Evolutionary conservation across 2,888 invertebrate genomes (phyloP).

Genomic region (Ophion obscuratus): DNA sequence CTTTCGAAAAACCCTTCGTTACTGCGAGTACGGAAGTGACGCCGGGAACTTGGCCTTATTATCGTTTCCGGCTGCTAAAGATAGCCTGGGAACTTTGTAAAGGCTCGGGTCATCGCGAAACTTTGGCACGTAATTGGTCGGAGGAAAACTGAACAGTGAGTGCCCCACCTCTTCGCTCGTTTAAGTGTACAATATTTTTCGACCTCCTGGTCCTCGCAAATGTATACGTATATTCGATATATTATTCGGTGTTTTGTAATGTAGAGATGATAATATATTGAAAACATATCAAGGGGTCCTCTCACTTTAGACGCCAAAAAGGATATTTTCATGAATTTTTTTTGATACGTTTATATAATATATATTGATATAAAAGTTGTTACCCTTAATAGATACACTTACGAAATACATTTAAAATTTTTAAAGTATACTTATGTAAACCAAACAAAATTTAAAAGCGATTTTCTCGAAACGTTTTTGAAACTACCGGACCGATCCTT

Average conservation of each 20-base stretch:
- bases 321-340: too few species aligned
- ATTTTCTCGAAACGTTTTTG: too few species aligned
- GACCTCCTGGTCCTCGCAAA: neutral
- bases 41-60: conserved; percentile 1
- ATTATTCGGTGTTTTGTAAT: too few species aligned
- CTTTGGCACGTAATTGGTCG: conserved; percentile 33
- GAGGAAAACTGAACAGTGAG: conserved; percentile 1
- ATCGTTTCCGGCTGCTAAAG: conserved; percentile 19
- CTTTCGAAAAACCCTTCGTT: neutral
- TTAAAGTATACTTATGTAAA: too few species aligned
- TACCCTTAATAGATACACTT: too few species aligned
- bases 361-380: too few species aligned
- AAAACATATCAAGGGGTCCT: neutral
- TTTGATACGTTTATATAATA: too few species aligned
- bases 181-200: conserved; percentile 21
- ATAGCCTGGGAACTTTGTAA: conserved; percentile 11
- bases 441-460: too few species aligned
- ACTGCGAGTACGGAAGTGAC: neutral
- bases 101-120: conserved; percentile 1
- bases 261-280: too few species aligned
- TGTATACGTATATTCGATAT: neutral
- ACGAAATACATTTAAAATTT: too few species aligned
- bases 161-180: conserved; percentile 17
- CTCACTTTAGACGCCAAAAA: too few species aligned
- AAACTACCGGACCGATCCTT: too few species aligned